Evolutionary conservation across 2,113 vertebrate genomes (phyloP), one percentile per base, ranked within the genome.

Genomic region (Chionomys nivalis): DNA sequence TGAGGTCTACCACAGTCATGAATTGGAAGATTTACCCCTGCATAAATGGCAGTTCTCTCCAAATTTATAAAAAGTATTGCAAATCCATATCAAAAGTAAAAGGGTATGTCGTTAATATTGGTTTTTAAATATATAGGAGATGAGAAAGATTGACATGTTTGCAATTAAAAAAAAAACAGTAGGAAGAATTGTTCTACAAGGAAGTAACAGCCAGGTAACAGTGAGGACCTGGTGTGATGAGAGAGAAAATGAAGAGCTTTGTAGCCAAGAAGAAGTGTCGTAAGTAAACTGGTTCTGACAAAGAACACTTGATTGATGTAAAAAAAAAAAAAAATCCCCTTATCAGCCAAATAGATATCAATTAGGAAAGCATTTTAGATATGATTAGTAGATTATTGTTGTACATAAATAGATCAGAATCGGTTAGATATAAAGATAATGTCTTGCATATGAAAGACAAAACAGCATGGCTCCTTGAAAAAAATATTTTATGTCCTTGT

Each of bases 101-200:
- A 77, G 13, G 6, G 0, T 65, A 31, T 47, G n/a, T 44, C 63
- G 16, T 76, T n/a, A 3, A 63, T 91, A 42, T 72, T 78, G n/a
- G 55, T 81, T 93, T 87, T 36, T 82, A 96, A 95, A 88, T 58
- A 6, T 72, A 21, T 72, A 89, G 21, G 31, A 96, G 88, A 90
- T 33, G 7, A 36, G 31, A 94, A 90, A 85, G 10, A 95, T 11
- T 12, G 86, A 95, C 23, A 68, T 66, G n/a, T 26, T 47, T 91
- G 19, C 16, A 91, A 44, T 47, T 44, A 83, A 82, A 91, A 90
- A 90, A 90, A 19, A 92, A 90, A 61, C 11, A 2, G 28, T 77
- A 49, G 36, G n/a, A 94, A 61, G 33, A 36, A 68, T 77, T 14
- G 3, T 44, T 86, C 61, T 77, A 2, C 26, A 28, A 42, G 14